Evolutionary conservation across 53 echinoderm and acorn worm species (phyloP), one percentile per base, ranked within the genome.

Genomic region (Patiria pectinifera): DNA sequence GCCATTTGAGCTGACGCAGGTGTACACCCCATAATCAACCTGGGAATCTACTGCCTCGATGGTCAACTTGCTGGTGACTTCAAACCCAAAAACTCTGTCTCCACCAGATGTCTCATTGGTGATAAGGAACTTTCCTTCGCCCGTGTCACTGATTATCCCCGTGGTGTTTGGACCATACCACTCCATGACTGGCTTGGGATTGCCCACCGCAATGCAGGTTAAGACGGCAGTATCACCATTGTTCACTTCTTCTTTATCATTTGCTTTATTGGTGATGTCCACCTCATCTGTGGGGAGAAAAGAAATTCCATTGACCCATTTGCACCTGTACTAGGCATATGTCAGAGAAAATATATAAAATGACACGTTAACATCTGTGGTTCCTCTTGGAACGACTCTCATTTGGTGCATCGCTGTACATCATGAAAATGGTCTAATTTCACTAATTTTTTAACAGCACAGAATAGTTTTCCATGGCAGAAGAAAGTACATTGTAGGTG

Each of bases 91-190:
- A 7, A 69, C 45, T 12, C 21, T 16, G 18, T 69, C 46, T 22
- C 45, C 47, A 14, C 43, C 69, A 2, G 46, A 18, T 4, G 26
- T 85, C 3, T 3, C 53, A 45, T 13, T 63, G 18, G 4, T 43
- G 2, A 69, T 18, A 3, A 14, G 6, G 69, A 43, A 18, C 45
- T 12, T 85, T 9, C 9, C 44, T 12, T 6, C 23, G 74, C 3
- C 24, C 19, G 24, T 10, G 5, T 69, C 19, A 85, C 35, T 69
- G 13, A 49, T 59, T 45, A 91, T 86, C 80, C 59, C 43, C 13
- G 80, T 80, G 82, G 79, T 81, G 78, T 85, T 81, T 25, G 86
- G 94, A 59, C 59, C 46, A 69, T 71, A 86, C 94, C 94, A 94
- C 60, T 83, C 75, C 84, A 91, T 85, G 12, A 22, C 69, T 3